Conservation (phyloP, 2,113 vertebrate species). For the Lathamus discolor region DNA sequence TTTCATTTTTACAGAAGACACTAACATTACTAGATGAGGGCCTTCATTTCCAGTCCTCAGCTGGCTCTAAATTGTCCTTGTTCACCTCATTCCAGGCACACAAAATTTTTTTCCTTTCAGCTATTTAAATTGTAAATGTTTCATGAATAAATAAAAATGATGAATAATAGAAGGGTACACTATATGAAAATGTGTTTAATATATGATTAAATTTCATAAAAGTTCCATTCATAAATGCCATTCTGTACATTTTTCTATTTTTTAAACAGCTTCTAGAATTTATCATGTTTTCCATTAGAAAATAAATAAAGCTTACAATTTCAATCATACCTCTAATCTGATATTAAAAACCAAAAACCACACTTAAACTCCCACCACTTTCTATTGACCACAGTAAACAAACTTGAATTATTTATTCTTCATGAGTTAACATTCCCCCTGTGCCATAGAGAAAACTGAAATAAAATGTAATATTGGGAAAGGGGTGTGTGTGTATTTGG, state of each 20-base stretch:
- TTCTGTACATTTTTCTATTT: background rate
- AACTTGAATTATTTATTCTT: background rate
- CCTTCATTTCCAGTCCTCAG: background rate
- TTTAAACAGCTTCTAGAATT: background rate
- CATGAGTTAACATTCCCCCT: accelerated
- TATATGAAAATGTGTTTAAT: background rate
- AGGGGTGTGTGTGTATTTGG: no score
- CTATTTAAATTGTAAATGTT: background rate
- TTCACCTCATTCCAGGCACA: background rate
- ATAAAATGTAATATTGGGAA: background rate
- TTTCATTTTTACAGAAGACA: background rate
- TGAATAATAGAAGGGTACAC: background rate
- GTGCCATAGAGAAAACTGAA: background rate
- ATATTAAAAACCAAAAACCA: background rate
- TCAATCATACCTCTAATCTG: background rate
- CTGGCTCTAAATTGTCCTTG: background rate
- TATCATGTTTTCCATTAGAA: background rate
- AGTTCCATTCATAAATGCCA: background rate
- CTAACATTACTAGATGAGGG: background rate
- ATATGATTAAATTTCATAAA: background rate
- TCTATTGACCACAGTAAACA: background rate
- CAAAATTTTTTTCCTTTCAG: background rate
- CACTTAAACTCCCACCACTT: background rate
- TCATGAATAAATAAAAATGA: background rate
- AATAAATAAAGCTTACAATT: background rate